phyloP scores from a whole-genome alignment of 2,797 vertebrate genomes.

The Epinephelus malabaricus region DNA sequence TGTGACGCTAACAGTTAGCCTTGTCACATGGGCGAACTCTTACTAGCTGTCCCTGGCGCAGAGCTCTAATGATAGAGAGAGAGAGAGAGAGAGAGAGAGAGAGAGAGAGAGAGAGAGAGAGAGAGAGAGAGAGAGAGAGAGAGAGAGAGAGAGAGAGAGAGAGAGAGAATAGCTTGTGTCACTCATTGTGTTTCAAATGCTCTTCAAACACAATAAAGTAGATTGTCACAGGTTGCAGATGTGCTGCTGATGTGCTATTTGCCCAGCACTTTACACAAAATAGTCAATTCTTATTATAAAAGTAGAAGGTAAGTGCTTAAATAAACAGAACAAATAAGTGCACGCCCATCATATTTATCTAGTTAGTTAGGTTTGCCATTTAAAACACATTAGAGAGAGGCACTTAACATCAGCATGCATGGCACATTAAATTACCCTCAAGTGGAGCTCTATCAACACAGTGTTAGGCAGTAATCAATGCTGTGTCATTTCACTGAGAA shows the following conservation, averaged over 20 bases:
- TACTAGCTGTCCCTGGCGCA: too few relatives aligned
- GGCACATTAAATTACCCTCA: constrained; percentile 53
- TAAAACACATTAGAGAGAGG: constrained; percentile 46
- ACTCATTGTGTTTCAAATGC: neutral
- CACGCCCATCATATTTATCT: constrained; percentile 19
- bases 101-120: neutral
- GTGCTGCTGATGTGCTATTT: neutral
- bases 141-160: too few relatives aligned
- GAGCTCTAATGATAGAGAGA: too few relatives aligned
- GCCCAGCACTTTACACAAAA: neutral
- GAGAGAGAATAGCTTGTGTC: neutral
- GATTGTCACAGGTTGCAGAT: too few relatives aligned
- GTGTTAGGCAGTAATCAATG: constrained; percentile 36
- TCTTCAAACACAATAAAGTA: neutral
- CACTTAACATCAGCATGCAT: constrained; percentile 39
- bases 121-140: too few relatives aligned
- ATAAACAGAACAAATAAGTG: constrained; percentile 9
- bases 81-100: too few relatives aligned
- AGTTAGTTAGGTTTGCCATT: constrained; percentile 33
- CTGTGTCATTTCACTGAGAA: constrained; percentile 18
- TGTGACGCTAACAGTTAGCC: too few relatives aligned
- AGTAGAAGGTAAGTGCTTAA: neutral
- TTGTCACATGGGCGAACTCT: too few relatives aligned
- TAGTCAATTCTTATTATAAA: neutral
- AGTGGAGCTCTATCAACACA: constrained; percentile 31